Conservation (phyloP, 2,797 vertebrate species). For the Pitangus sulphuratus region DNA sequence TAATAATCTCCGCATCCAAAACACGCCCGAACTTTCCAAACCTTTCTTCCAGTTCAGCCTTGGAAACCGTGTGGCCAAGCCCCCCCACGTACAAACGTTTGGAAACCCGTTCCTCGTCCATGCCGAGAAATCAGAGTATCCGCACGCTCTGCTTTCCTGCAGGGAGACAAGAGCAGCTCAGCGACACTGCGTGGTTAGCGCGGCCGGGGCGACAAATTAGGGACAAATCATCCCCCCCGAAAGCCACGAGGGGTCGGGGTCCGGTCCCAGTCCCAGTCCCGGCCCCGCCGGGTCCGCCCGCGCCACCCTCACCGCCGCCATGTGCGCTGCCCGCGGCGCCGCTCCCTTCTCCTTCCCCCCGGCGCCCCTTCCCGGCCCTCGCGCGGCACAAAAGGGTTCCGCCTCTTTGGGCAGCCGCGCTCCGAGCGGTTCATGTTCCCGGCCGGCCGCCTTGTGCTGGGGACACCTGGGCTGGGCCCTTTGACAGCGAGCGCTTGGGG, state of each 20-base stretch:
- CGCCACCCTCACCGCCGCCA: rapidly evolving
- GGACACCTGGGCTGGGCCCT: rapidly evolving
- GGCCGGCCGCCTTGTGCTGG: rapidly evolving
- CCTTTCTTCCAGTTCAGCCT: conserved; percentile 88
- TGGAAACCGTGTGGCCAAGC: conserved; percentile 82
- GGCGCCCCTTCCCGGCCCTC: rapidly evolving
- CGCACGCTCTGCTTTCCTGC: not conserved
- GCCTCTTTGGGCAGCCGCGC: rapidly evolving
- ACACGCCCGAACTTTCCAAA: conserved; percentile 92
- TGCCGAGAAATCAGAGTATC: not conserved
- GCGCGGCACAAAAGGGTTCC: not conserved
- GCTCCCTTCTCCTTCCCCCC: rapidly evolving
- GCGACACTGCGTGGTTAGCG: rapidly evolving
- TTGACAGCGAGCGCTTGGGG: rapidly evolving
- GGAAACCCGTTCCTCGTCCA: conserved; percentile 61
- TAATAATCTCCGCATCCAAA: conserved; percentile 87
- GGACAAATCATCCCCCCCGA: rapidly evolving
- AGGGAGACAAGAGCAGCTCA: not conserved
- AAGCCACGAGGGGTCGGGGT: not conserved
- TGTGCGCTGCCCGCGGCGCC: rapidly evolving
- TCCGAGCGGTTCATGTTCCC: not conserved
- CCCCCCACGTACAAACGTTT: conserved; percentile 90
- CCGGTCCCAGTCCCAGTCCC: no score
- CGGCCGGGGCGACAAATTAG: rapidly evolving
- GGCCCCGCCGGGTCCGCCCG: no score